These are phyloP conservation scores for Parauchenoglanis ngamensis DNA, from an alignment of 2,797 vertebrate genomes.

Conservation along the genomic window DNA sequence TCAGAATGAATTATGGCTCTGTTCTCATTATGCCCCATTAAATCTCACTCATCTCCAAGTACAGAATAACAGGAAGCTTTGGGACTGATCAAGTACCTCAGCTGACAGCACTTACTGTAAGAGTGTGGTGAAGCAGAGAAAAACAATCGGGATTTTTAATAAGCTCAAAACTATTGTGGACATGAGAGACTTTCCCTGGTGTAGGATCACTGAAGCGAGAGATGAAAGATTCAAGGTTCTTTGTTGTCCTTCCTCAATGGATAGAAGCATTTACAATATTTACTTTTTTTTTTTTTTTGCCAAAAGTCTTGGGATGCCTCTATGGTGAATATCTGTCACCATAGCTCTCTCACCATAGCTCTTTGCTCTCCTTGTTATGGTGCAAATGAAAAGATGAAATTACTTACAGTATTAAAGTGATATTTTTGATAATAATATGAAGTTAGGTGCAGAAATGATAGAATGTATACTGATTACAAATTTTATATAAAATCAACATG, in stretches of 20 bases:
- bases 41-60: slow-evolving; percentile 4
- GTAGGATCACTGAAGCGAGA: not conserved
- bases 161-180: not conserved
- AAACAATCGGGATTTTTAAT: not conserved
- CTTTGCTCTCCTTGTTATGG: not conserved
- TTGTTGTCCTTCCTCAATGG: not conserved
- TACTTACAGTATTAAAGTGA: not conserved
- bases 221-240: not conserved
- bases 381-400: not conserved
- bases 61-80: slow-evolving; percentile 27
- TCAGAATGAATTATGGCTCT: not conserved
- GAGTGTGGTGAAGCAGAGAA: not conserved
- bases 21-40: slow-evolving; percentile 22
- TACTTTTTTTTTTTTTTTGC: not conserved
- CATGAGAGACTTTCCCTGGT: not conserved
- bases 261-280: not conserved
- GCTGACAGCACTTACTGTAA: slow-evolving; percentile 40
- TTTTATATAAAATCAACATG: not conserved
- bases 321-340: not conserved
- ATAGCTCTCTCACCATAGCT: too few relatives aligned
- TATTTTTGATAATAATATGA: not conserved
- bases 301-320: not conserved
- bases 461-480: not conserved
- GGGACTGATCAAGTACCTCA: slow-evolving; percentile 26
- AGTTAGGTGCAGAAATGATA: not conserved